Base-by-base conservation (phyloP, 2,888 invertebrate genomes). In the Xanthorhoe designata region DNA sequence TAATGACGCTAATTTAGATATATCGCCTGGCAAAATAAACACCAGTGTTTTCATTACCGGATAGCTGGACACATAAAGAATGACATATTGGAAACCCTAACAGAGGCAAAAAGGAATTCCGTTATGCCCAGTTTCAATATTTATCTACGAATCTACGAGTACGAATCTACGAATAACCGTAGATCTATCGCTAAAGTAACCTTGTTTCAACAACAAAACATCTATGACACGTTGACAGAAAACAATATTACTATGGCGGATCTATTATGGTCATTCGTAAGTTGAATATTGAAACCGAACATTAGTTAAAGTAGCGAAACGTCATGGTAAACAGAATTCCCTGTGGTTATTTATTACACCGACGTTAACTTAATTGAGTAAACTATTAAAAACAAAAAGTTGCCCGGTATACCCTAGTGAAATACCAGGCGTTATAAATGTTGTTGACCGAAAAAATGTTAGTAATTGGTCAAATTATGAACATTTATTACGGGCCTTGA, bases 401-500 rank as follows among this genome's bases (percentile, higher is more conserved):
- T 17, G 47, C 47, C 1, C 47, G 47, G 47, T 19, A 51, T 24
- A n/a, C 51, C 50, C 50, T 0, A 50, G 50, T 24, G 13, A 38
- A 45, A 38, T 38, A 42, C 5, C 13, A 42, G 13, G 38, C 13
- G 13, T 13, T 42, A 42, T 13, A 13, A 42, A 47, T 47, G 47
- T 17, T 17, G 15, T 5, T 42, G 42, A n/a, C 42, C 42, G 42
- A 17, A 7, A 63, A 60, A 60, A 66, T 53, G 42, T 49, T 54
- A 4, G 59, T 61, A 59, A 66, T 64, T 64, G 58, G 58, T 55
- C 19, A 57, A 64, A 67, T 71, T 53, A 66, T 54, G 62, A 47
- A 45, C 62, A 60, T 59, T 57, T 66, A 61, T 65, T 58, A 66
- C 35, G 19, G 42, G 29, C 47, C 47, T 35, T 54, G 51, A 61